Evolutionary conservation across 1,140 invertebrate genomes (phyloP).

Genomic region (Pseudomyrmex sp.): DNA sequence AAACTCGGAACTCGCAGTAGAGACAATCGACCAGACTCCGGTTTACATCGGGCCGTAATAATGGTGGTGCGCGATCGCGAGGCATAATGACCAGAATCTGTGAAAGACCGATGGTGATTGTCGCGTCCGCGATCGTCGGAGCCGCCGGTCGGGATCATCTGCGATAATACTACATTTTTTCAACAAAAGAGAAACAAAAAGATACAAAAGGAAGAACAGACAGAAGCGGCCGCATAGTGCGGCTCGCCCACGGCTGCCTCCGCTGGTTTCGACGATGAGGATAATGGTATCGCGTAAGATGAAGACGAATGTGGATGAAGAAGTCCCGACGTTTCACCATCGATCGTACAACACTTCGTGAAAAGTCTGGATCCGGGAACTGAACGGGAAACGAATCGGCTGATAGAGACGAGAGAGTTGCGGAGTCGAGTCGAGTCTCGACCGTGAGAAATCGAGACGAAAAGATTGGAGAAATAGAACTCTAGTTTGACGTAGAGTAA

Average conservation of each 20-base stretch:
- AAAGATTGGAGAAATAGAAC: constrained; percentile 5
- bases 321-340: constrained; percentile 64
- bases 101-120: constrained; percentile 48
- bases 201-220: not conserved
- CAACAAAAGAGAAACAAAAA: not conserved
- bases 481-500: constrained; percentile 19
- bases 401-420: constrained; percentile 36
- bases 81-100: constrained; percentile 41
- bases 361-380: constrained; percentile 36
- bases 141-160: constrained; percentile 52
- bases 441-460: constrained; percentile 32
- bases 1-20: not conserved
- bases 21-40: constrained; percentile 13
- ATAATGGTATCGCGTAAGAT: constrained; percentile 59
- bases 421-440: constrained; percentile 6
- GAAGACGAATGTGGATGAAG: constrained; percentile 68
- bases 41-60: constrained; percentile 52
- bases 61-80: constrained; percentile 25
- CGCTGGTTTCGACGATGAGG: constrained; percentile 66
- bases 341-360: constrained; percentile 76
- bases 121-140: constrained; percentile 58
- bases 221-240: constrained; percentile 40
- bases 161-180: constrained; percentile 59
- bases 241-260: constrained; percentile 37
- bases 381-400: not conserved